phyloP scores from a whole-genome alignment of 2,797 vertebrate species.

The Pristis pectinata region DNA sequence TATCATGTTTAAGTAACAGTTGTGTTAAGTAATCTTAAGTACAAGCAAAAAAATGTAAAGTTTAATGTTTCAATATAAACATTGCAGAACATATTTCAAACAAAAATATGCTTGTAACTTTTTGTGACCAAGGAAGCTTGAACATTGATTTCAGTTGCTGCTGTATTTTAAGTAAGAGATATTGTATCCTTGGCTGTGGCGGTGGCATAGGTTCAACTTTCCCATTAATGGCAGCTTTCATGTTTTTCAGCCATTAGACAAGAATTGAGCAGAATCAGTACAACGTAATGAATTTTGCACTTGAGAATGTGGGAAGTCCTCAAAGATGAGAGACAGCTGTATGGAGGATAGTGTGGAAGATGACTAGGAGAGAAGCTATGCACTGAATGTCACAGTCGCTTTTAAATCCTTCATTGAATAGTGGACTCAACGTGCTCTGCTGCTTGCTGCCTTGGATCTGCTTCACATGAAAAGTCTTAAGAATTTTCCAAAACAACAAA shows the following conservation, averaged over 20 bases:
- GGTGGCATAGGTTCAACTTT: neutral
- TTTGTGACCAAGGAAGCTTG: neutral
- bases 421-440: slow-evolving; percentile 80
- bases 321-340: slow-evolving; percentile 51
- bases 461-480: slow-evolving; percentile 63
- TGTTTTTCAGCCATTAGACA: slow-evolving; percentile 84
- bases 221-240: no score
- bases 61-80: neutral
- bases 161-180: neutral
- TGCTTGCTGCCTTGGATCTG: slow-evolving; percentile 75
- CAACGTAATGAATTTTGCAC: slow-evolving; percentile 67
- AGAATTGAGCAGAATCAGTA: slow-evolving; percentile 90
- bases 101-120: no score
- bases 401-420: slow-evolving; percentile 72
- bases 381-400: slow-evolving; percentile 57
- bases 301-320: slow-evolving; percentile 45
- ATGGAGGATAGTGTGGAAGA: slow-evolving; percentile 58
- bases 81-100: neutral
- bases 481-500: slow-evolving; percentile 59
- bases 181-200: slow-evolving; percentile 44
- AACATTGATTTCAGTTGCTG: neutral
- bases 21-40: no score
- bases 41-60: neutral
- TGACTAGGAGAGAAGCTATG: slow-evolving; percentile 56
- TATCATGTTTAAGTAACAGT: neutral